These are phyloP conservation scores for Desoria tigrina DNA, from an alignment of 2,888 invertebrate species.

Conservation along the genomic window DNA sequence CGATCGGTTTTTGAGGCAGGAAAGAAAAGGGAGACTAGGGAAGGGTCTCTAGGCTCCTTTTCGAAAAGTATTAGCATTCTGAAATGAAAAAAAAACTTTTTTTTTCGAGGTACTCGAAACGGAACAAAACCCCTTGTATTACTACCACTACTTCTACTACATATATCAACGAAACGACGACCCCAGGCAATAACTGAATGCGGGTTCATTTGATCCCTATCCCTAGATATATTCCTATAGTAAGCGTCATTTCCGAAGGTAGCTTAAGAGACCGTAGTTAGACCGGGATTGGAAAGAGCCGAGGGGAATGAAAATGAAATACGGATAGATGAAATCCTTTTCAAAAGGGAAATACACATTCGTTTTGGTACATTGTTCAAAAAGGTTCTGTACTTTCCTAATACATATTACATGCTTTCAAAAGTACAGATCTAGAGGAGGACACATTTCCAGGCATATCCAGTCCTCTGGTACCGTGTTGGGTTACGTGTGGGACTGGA, in stretches of 20 bases:
- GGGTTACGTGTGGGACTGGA: too few relatives aligned
- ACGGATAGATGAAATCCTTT: neutral
- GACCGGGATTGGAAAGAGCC: neutral
- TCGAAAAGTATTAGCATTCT: conserved; percentile 48
- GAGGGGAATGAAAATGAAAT: conserved; percentile 14
- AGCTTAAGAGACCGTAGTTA: neutral
- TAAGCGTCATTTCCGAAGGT: conserved; percentile 5
- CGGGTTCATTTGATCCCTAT: conserved; percentile 17
- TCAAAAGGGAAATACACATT: conserved; percentile 17
- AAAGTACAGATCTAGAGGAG: too few relatives aligned
- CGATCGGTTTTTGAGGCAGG: neutral
- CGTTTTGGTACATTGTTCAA: conserved; percentile 14
- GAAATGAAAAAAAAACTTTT: conserved; percentile 36
- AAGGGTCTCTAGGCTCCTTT: conserved; percentile 30
- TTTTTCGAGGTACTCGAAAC: conserved; percentile 4
- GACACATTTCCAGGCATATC: too few relatives aligned
- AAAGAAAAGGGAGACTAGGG: neutral
- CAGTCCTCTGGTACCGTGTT: too few relatives aligned
- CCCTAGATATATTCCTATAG: neutral
- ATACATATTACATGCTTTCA: neutral
- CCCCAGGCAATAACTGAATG: neutral
- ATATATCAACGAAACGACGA: neutral
- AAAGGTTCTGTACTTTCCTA: neutral
- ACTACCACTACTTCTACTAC: neutral
- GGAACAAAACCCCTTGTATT: neutral